Conservation (phyloP, 2,797 vertebrate genomes). For the Tympanoctomys barrerae region DNA sequence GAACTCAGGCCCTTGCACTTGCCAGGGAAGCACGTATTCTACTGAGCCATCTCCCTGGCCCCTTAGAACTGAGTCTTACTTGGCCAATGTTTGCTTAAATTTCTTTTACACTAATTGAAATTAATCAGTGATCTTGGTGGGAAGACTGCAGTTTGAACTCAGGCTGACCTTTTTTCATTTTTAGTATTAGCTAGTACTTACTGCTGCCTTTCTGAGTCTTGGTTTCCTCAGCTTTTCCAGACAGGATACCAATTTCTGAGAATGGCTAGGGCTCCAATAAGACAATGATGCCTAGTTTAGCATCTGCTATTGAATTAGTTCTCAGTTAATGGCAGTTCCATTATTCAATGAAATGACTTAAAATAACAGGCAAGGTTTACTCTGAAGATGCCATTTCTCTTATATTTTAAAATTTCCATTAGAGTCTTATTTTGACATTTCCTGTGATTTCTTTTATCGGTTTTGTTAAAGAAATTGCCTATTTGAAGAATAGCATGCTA, state of each 20-base stretch:
- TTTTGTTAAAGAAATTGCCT: conserved; percentile 67
- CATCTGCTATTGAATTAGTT: background rate
- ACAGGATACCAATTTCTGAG: background rate
- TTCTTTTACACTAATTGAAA: background rate
- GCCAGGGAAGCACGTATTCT: no score
- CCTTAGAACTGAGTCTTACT: background rate
- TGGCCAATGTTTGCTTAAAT: background rate
- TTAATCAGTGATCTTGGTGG: background rate
- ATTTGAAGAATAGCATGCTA: conserved; percentile 55
- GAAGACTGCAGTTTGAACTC: background rate
- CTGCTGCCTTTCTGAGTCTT: background rate
- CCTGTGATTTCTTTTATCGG: conserved; percentile 40
- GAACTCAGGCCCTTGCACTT: no score
- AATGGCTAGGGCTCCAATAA: conserved; percentile 22
- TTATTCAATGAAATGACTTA: conserved; percentile 68
- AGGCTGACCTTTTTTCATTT: background rate
- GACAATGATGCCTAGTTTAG: conserved; percentile 52
- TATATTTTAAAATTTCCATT: conserved; percentile 59
- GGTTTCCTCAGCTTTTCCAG: conserved; percentile 34
- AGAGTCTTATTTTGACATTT: conserved; percentile 67
- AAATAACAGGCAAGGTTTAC: conserved; percentile 62
- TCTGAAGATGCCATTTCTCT: conserved; percentile 59
- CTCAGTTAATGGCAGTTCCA: conserved; percentile 7
- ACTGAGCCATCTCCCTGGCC: no score
- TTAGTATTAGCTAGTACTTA: background rate